Base-by-base conservation (phyloP, 2,797 vertebrate genomes). In the Gymnothorax reevesii region DNA sequence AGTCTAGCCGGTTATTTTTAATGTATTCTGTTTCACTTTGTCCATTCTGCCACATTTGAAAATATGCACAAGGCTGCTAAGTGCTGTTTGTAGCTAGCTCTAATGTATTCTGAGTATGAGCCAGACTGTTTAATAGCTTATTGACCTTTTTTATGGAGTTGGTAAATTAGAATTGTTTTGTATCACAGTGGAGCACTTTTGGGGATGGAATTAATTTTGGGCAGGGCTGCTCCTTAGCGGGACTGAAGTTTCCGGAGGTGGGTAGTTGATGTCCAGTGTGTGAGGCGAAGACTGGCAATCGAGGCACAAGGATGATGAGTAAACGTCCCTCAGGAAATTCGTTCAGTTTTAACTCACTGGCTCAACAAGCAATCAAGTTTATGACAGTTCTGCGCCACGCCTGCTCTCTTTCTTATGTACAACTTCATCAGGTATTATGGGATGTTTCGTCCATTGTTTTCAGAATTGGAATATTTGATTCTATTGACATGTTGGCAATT, bases 61-160 rank as follows among this genome's bases (percentile, higher is more conserved):
- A 91, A 91, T 89, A 90, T 91, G 90, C 88, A 88, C 83, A 85
- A 54, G 52, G 10, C 87, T 87, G 89, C 89, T 89, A 88, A 88
- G 87, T 57, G 17, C 71, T 52, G 55, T 88, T 83, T 83, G 71
- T 80, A 22, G 85, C 82, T 82, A 85, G 83, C 84, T 25, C 88
- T 90, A 89, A 91, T 90, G 85, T 88, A 52, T 92, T 89, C 89
- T 90, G 25, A 13, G 66, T 54, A 88, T 86, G 75, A 86, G 88
- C 84, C 86, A 75, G 73, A 71, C 89, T 90, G 84, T 86, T 85
- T 91, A 89, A 91, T 92, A 91, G 89, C 88, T 86, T 90, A 91
- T 91, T 92, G 90, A 89, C 92, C 91, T 91, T 90, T 92, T 87
- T 84, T 87, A 86, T 89, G 82, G 89, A 88, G 85, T 87, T 85